A percentile compares a stretch with the other conserved stretches of the same genome.
phyloP scores from a whole-genome alignment of 2,113 vertebrate genomes.

The Cyphomyrus discorhynchus region DNA sequence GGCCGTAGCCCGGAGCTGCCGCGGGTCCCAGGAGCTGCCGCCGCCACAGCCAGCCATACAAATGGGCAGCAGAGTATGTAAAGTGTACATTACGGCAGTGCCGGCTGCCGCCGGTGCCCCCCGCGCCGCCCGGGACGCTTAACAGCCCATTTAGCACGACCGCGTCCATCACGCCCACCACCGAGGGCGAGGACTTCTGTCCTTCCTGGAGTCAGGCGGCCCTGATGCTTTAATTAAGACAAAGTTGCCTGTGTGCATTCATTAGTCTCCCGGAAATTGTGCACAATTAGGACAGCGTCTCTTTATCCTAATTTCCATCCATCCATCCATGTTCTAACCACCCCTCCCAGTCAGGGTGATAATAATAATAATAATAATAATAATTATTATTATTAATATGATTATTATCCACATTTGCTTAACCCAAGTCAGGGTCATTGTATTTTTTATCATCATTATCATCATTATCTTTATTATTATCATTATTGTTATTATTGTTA shows the following conservation, averaged over 20 bases:
- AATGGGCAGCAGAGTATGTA: background rate
- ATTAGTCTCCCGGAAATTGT: background rate
- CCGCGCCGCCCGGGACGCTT: background rate
- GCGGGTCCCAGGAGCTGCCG: background rate
- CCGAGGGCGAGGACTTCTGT: background rate
- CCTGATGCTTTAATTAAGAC: background rate
- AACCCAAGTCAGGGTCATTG: background rate
- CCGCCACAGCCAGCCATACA: background rate
- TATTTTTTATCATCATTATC: background rate
- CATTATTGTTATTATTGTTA: background rate
- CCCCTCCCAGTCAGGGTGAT: background rate
- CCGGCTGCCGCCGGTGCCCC: background rate
- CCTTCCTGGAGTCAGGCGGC: background rate
- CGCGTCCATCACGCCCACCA: background rate
- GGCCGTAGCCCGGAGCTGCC: background rate
- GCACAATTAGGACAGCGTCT: background rate
- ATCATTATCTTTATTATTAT: background rate
- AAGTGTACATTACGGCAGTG: background rate
- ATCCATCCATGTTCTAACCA: background rate
- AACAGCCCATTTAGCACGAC: background rate
- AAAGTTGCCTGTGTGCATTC: background rate
- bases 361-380: background rate
- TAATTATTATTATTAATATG: background rate
- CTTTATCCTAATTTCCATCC: background rate
- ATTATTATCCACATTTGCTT: background rate